Evolutionary conservation across 2,888 invertebrate genomes (phyloP).

Genomic region (Ligdia adustata): DNA sequence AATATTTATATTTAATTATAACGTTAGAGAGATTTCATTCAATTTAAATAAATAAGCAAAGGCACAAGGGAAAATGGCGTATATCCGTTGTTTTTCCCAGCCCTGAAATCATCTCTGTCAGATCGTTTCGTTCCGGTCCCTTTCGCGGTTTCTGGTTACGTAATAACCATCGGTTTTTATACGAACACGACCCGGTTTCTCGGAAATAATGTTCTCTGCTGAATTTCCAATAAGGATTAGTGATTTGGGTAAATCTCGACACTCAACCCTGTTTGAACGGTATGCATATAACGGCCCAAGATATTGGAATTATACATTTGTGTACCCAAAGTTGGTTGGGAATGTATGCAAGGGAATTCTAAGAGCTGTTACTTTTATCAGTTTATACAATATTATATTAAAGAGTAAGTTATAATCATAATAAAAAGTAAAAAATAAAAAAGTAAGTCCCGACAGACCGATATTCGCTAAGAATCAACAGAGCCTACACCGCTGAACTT

Average conservation of each 20-base stretch:
- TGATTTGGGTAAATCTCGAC: slow-evolving; percentile 13
- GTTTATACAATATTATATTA: too few species aligned
- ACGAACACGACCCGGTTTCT: slow-evolving; percentile 3
- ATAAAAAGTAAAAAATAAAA: too few species aligned
- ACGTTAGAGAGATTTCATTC: too few species aligned
- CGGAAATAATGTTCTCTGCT: slow-evolving; percentile 6
- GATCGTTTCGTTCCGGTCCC: background rate
- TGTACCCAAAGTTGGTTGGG: background rate
- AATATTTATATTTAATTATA: too few species aligned
- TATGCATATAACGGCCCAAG: background rate
- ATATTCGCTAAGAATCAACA: too few species aligned
- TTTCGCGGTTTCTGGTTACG: background rate
- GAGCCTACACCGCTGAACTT: too few species aligned
- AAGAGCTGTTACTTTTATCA: too few species aligned
- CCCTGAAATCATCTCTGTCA: background rate
- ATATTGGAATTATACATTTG: slow-evolving; percentile 2
- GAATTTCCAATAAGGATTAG: slow-evolving; percentile 13
- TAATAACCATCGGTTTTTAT: slow-evolving; percentile 2
- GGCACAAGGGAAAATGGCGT: too few species aligned
- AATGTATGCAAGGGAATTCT: too few species aligned
- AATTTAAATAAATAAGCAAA: too few species aligned
- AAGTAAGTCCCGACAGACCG: too few species aligned
- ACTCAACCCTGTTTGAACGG: slow-evolving; percentile 4
- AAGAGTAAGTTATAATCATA: too few species aligned
- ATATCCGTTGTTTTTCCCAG: background rate